Base-by-base conservation (phyloP, 2,888 invertebrate species). In the Gymnoscelis rufifasciata region DNA sequence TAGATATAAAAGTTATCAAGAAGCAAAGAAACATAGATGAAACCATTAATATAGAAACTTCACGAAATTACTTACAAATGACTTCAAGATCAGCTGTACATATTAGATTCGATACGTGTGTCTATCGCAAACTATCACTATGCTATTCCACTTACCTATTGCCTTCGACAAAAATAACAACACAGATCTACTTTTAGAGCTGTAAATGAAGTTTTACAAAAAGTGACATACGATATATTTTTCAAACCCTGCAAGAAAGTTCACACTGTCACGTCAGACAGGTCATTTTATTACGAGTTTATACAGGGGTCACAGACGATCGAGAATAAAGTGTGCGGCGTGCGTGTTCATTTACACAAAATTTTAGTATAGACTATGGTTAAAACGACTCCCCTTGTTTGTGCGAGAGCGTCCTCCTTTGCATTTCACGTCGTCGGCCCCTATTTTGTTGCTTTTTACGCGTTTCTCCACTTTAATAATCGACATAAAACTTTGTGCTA, bases 361-460 rank as follows among this genome's bases (percentile, higher is more conserved):
- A 51, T 51, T 52, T 33, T 14, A 43, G 33, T 44, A 38, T 58
- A 55, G 58, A 64, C 56, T 59, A 67, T 62, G 59, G 60, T 68
- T 76, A 64, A 65, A 64, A 66, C 46, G 66, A 86, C 86, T 84
- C 78, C 72, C 88, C 87, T 88, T 88, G 88, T 59, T 77, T 80
- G 66, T 82, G 80, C 69, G 83, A 79, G 79, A 78, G 76, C 75
- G 80, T 78, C 71, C 82, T 86, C 75, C 87, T 88, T 84, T 87
- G 87, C 84, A 88, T 88, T 78, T 86, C 87, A 86, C 84, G 81
- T 73, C 57, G 71, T 65, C 70, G 63, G 64, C 64, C 79, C 74
- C 77, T 72, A 68, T 74, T 58, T 58, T 70, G 58, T 56, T 64
- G 64, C 54, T 66, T 71, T 69, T 74, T 71, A 71, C 65, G 68